phyloP scores from a whole-genome alignment of 2,113 vertebrate genomes.

The Camelus bactrianus region DNA sequence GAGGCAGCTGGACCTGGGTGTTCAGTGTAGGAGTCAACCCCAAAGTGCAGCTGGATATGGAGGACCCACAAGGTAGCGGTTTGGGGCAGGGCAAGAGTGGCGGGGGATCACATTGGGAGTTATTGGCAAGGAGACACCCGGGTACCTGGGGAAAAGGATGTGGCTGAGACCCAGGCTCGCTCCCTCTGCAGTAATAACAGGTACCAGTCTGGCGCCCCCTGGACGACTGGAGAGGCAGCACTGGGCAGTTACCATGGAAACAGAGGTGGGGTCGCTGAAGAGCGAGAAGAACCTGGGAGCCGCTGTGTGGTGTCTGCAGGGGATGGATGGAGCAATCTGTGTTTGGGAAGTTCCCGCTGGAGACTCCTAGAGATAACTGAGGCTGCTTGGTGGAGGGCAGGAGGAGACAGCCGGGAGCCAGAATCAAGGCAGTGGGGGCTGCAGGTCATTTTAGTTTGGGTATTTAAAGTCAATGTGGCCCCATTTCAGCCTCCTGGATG shows the following conservation, averaged over 20 bases:
- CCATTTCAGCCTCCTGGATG: not conserved
- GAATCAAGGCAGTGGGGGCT: not conserved
- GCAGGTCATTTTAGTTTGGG: not conserved
- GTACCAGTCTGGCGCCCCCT: not conserved
- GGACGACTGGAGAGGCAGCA: not conserved
- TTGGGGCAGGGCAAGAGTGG: not conserved
- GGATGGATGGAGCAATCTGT: not conserved
- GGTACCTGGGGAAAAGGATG: not conserved
- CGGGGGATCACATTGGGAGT: no score
- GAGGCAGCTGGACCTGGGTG: not conserved
- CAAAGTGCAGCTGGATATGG: not conserved
- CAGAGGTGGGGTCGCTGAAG: not conserved
- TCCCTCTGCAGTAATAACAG: fast-evolving
- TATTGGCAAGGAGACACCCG: not conserved
- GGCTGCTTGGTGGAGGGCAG: not conserved
- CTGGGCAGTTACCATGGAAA: not conserved
- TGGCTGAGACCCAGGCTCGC: not conserved
- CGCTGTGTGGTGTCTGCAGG: not conserved
- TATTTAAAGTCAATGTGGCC: not conserved
- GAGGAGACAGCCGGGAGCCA: no score
- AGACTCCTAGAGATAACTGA: not conserved
- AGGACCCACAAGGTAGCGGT: not conserved
- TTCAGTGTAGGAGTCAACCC: not conserved
- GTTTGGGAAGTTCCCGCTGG: not conserved
- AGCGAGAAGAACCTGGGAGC: not conserved